A percentile compares a stretch with the other conserved stretches of the same genome.
phyloP scores from a whole-genome alignment of 1,140 invertebrate species.

The Drosophila bocqueti region DNA sequence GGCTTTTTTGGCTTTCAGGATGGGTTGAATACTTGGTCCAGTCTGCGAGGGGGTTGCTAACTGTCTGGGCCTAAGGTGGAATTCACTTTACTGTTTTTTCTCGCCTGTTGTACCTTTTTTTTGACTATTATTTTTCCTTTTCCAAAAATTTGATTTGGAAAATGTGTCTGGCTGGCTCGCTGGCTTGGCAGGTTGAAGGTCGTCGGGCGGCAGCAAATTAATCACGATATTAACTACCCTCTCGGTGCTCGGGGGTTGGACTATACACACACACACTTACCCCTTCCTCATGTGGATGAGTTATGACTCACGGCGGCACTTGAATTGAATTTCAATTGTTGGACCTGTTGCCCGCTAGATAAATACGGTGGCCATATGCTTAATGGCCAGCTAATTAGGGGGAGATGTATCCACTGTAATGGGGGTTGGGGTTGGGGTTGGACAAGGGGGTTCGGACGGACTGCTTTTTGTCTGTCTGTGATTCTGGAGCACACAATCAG shows the following conservation, averaged over 20 bases:
- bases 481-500: slow-evolving; percentile 52
- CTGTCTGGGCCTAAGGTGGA: slow-evolving; percentile 40
- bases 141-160: slow-evolving; percentile 77
- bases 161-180: slow-evolving; percentile 63
- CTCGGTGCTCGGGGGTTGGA: slow-evolving; percentile 28
- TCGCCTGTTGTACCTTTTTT: slow-evolving; percentile 18
- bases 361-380: slow-evolving; percentile 43
- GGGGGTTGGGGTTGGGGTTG: neutral
- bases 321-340: slow-evolving; percentile 70
- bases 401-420: slow-evolving; percentile 6
- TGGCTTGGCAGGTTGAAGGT: slow-evolving; percentile 48
- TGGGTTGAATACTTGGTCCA: slow-evolving; percentile 58
- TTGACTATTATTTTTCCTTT: slow-evolving; percentile 35
- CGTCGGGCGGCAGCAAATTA: slow-evolving; percentile 61
- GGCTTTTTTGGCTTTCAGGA: slow-evolving; percentile 36
- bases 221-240: slow-evolving; percentile 80
- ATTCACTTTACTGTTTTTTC: slow-evolving; percentile 42
- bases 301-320: slow-evolving; percentile 74
- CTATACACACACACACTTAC: neutral
- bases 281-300: slow-evolving; percentile 38
- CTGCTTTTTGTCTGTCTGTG: slow-evolving; percentile 27
- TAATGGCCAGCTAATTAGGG: slow-evolving; percentile 55
- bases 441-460: neutral
- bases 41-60: slow-evolving; percentile 34
- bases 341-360: slow-evolving; percentile 52